phyloP scores from a whole-genome alignment of 2,113 vertebrate species.

The Seriola aureovittata region DNA sequence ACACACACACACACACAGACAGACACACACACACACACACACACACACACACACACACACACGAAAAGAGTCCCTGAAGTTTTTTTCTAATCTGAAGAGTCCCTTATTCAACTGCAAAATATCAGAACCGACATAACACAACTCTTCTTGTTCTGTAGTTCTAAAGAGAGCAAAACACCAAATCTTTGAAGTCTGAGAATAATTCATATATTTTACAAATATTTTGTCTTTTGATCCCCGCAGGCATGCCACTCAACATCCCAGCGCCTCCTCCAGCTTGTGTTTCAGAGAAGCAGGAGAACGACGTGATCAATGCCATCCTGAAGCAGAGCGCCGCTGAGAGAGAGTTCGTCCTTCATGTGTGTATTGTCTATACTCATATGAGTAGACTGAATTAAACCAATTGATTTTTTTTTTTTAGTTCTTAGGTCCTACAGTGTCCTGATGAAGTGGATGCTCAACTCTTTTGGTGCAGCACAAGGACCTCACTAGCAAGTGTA shows the following conservation, averaged over 20 bases:
- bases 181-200: background rate
- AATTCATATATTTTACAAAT: background rate
- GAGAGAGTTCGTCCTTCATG: constrained; percentile 91
- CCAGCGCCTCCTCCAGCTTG: constrained; percentile 94
- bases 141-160: background rate
- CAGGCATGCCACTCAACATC: constrained; percentile 94
- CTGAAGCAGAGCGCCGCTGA: constrained; percentile 96
- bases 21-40: background rate
- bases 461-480: background rate
- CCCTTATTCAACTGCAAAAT: background rate
- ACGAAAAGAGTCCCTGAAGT: too few relatives aligned
- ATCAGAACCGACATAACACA: background rate
- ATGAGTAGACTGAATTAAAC: background rate
- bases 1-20: background rate
- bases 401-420: background rate
- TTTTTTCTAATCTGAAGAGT: background rate
- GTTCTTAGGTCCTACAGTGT: background rate
- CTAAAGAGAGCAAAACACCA: background rate
- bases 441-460: background rate
- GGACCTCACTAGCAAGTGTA: background rate
- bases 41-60: background rate
- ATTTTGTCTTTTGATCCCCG: background rate
- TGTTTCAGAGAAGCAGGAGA: constrained; percentile 98
- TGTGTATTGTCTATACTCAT: constrained; percentile 26
- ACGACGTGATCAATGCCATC: constrained; percentile 97